These are phyloP conservation scores for Limnephilus marmoratus DNA, from an alignment of 2,888 invertebrate genomes.

Conservation along the genomic window DNA sequence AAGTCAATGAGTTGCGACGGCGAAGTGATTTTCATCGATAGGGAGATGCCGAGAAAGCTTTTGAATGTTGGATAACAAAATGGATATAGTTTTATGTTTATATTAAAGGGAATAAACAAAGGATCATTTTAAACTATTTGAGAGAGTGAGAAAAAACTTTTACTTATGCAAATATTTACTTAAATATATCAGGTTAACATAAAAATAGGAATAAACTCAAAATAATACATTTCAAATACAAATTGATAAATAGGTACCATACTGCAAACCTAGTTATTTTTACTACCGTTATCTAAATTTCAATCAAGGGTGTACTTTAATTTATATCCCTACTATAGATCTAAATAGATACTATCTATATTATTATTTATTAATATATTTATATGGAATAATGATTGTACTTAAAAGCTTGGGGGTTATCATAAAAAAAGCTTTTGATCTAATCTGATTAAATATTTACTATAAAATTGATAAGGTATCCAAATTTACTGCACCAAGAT, in stretches of 20 bases:
- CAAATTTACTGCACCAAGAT: background rate
- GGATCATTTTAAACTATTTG: background rate
- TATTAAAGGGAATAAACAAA: conserved; percentile 12
- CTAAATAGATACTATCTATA: background rate
- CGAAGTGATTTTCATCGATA: conserved; percentile 58
- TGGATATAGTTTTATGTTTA: conserved; percentile 10
- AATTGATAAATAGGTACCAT: conserved; percentile 2
- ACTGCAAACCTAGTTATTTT: background rate
- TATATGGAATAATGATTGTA: background rate
- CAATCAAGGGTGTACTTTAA: background rate
- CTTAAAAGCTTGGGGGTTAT: background rate
- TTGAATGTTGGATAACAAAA: conserved; percentile 24
- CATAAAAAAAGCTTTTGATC: background rate
- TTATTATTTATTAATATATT: background rate
- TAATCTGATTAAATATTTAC: background rate
- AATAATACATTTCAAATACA: background rate
- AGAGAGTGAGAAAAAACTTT: background rate
- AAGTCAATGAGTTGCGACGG: conserved; percentile 39
- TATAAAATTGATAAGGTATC: background rate
- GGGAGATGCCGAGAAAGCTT: conserved; percentile 40
- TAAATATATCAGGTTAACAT: background rate
- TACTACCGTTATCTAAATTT: background rate
- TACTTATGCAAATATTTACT: background rate
- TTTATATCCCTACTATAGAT: background rate
- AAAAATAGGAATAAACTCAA: background rate